Percentiles rank a stretch among this genome's conserved stretches.
Conservation (phyloP, 2,797 vertebrate genomes). For the Schizopygopsis pylzovi region DNA sequence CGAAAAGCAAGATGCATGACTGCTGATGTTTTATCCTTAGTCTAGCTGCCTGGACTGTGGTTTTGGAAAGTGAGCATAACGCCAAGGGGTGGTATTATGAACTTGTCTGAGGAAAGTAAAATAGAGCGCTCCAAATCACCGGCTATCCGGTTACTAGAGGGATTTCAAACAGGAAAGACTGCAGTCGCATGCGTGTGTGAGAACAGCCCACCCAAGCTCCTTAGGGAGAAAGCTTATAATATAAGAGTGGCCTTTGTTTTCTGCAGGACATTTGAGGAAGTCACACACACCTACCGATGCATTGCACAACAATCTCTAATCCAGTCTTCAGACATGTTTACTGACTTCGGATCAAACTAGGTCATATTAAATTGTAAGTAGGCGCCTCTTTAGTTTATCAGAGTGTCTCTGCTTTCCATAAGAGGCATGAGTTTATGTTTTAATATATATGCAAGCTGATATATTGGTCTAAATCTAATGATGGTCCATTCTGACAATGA, state of each 20-base stretch:
- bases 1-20: conserved; percentile 12
- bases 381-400: background rate
- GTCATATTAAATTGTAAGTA: background rate
- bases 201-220: conserved; percentile 57
- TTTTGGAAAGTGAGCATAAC: conserved; percentile 41
- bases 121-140: conserved; percentile 63
- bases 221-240: conserved; percentile 58
- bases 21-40: conserved; percentile 10
- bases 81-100: conserved; percentile 12
- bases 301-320: conserved; percentile 23
- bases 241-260: conserved; percentile 72
- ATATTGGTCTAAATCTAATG: background rate
- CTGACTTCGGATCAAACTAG: background rate
- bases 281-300: conserved; percentile 21
- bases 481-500: background rate
- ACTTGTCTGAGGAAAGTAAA: conserved; percentile 62
- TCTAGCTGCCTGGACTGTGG: conserved; percentile 13
- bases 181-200: conserved; percentile 32
- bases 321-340: conserved; percentile 33
- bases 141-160: conserved; percentile 65
- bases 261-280: conserved; percentile 53
- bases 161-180: conserved; percentile 66
- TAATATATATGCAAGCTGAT: background rate
- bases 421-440: background rate
- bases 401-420: background rate